Conservation (phyloP, 2,113 vertebrate genomes). For the Carollia perspicillata region DNA sequence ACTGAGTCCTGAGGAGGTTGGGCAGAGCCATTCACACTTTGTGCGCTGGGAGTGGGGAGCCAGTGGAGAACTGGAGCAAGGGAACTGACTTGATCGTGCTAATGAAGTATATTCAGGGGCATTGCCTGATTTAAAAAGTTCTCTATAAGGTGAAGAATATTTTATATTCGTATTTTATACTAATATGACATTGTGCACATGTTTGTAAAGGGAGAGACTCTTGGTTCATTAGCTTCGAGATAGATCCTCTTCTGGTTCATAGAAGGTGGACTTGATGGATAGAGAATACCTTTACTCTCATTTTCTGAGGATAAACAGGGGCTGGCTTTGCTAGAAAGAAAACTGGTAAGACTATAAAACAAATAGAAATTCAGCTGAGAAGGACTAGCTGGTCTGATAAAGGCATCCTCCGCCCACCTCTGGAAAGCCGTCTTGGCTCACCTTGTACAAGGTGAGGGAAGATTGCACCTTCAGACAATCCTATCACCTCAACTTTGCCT, state of each 20-base stretch:
- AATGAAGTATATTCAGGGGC: neutral
- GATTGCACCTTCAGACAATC: neutral
- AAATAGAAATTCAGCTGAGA: neutral
- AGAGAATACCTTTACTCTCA: neutral
- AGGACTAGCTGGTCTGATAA: no score
- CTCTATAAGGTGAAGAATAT: neutral
- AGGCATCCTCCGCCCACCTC: neutral
- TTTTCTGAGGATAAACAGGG: neutral
- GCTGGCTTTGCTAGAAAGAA: neutral
- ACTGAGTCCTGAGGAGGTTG: no score
- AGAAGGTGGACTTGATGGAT: neutral
- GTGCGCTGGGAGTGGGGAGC: fast-evolving
- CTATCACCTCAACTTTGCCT: neutral
- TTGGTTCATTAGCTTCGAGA: neutral
- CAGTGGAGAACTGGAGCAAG: neutral
- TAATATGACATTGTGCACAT: neutral
- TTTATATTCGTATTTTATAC: neutral
- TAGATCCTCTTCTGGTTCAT: neutral
- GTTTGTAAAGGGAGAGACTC: neutral
- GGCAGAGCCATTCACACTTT: neutral
- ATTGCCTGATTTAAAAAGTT: neutral
- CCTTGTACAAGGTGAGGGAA: neutral
- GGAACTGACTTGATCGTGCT: no score
- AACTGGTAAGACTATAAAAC: no score
- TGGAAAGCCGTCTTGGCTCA: neutral